Evolutionary conservation across 2,888 invertebrate species (phyloP).

Genomic region (Sarcophaga caerulescens): DNA sequence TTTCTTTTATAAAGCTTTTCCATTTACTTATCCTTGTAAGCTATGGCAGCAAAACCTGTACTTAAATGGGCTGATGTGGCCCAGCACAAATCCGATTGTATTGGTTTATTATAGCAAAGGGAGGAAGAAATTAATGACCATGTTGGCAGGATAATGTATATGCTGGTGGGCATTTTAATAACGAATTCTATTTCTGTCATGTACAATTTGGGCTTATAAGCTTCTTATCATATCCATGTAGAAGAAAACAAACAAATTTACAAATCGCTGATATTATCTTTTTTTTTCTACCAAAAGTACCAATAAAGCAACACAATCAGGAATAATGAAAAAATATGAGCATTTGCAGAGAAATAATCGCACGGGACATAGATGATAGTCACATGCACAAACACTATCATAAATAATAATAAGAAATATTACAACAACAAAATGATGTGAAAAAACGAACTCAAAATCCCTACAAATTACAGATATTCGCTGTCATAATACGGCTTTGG

Average conservation of each 20-base stretch:
- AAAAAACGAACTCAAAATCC: conserved; percentile 56
- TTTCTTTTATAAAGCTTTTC: no score
- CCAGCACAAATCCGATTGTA: no score
- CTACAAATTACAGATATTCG: conserved; percentile 67
- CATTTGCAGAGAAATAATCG: conserved; percentile 39
- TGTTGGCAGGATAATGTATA: no score
- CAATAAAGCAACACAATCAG: background rate
- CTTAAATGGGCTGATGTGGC: no score
- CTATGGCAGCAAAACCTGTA: no score
- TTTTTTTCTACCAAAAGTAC: no score
- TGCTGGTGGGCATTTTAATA: no score
- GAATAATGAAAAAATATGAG: conserved; percentile 42
- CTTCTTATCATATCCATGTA: background rate
- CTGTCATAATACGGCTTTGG: conserved; percentile 64
- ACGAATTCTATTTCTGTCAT: no score
- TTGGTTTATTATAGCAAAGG: no score
- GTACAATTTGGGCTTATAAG: no score
- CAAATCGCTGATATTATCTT: conserved; percentile 1
- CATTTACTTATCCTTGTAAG: no score
- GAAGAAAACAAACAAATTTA: background rate
- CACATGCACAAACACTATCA: background rate
- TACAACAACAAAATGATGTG: conserved; percentile 31
- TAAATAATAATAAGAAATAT: conserved; percentile 47
- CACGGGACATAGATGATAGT: conserved; percentile 13
- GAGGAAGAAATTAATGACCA: no score